A percentile compares a stretch with the other conserved stretches of the same genome.
phyloP scores from a whole-genome alignment of 2,797 vertebrate genomes.

The Galagoides demidoff region DNA sequence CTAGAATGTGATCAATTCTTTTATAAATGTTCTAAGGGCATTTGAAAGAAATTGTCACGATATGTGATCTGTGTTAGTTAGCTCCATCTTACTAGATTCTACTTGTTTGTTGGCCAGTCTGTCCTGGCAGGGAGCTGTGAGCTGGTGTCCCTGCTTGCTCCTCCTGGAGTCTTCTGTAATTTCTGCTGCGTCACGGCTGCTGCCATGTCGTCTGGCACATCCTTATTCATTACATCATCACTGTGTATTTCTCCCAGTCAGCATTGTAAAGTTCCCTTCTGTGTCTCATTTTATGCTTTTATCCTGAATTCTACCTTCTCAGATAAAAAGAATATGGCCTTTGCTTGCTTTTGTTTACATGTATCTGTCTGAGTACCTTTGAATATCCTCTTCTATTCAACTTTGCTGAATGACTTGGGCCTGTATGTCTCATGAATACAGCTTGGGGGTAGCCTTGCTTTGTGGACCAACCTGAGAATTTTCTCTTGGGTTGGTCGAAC shows the following conservation, averaged over 20 bases:
- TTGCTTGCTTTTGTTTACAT: neutral
- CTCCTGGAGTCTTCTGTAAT: neutral
- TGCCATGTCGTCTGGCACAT: fast-evolving
- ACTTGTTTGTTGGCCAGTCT: neutral
- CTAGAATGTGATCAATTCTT: constrained; percentile 40
- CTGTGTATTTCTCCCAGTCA: neutral
- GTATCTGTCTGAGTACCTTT: neutral
- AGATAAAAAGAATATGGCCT: neutral
- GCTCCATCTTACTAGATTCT: neutral
- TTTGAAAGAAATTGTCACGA: constrained; percentile 43
- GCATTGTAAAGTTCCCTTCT: neutral
- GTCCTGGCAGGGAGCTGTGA: fast-evolving
- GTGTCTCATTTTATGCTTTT: neutral
- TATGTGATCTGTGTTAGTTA: neutral
- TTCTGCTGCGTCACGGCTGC: neutral
- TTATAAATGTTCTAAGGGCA: constrained; percentile 35
- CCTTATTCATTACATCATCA: neutral
- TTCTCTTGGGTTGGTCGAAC: fast-evolving
- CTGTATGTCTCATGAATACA: neutral
- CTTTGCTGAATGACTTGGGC: neutral
- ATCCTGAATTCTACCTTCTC: neutral
- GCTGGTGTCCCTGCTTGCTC: neutral
- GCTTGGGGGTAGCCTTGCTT: neutral
- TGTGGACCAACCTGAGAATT: neutral
- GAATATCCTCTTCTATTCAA: neutral